Conservation (phyloP, 53 echinoderm and acorn worm genomes). For the Actinopyga echinites region DNA sequence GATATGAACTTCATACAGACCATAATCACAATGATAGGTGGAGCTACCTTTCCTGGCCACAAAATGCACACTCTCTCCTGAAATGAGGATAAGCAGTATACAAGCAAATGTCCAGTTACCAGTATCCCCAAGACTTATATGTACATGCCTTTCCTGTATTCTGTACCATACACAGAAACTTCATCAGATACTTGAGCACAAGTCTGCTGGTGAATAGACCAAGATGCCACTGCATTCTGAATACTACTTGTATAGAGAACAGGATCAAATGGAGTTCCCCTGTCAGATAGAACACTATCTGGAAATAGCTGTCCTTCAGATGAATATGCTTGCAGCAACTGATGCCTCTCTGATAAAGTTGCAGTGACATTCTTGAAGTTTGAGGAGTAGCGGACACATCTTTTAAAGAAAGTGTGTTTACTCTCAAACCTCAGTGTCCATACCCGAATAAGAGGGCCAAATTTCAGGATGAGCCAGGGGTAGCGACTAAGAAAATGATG, state of each 20-base stretch:
- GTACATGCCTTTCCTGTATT: slow-evolving; percentile 47
- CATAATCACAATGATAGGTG: slow-evolving; percentile 26
- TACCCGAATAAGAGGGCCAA: slow-evolving; percentile 41
- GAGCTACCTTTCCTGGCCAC: slow-evolving; percentile 17
- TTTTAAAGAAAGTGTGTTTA: slow-evolving; percentile 39
- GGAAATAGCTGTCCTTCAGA: slow-evolving; percentile 34
- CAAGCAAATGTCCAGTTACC: slow-evolving; percentile 58
- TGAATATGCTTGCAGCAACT: slow-evolving; percentile 48
- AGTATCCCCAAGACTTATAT: slow-evolving; percentile 8
- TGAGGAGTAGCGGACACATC: slow-evolving; percentile 32
- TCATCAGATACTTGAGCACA: slow-evolving; percentile 27
- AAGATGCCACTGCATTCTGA: slow-evolving; percentile 10
- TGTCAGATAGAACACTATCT: slow-evolving; percentile 22
- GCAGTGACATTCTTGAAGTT: slow-evolving; percentile 50
- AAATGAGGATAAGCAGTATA: slow-evolving; percentile 58
- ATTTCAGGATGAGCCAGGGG: slow-evolving; percentile 36
- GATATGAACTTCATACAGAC: slow-evolving; percentile 41
- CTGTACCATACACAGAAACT: slow-evolving; percentile 40
- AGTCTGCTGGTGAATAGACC: not conserved
- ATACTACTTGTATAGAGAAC: slow-evolving; percentile 40
- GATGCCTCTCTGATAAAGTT: slow-evolving; percentile 47
- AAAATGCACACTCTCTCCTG: slow-evolving; percentile 46
- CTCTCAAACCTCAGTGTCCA: slow-evolving; percentile 40
- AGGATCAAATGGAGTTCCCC: slow-evolving; percentile 26
- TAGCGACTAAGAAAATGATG: slow-evolving; percentile 60